Conservation (phyloP, 2,797 vertebrate species). For the Polyboroides typus region DNA sequence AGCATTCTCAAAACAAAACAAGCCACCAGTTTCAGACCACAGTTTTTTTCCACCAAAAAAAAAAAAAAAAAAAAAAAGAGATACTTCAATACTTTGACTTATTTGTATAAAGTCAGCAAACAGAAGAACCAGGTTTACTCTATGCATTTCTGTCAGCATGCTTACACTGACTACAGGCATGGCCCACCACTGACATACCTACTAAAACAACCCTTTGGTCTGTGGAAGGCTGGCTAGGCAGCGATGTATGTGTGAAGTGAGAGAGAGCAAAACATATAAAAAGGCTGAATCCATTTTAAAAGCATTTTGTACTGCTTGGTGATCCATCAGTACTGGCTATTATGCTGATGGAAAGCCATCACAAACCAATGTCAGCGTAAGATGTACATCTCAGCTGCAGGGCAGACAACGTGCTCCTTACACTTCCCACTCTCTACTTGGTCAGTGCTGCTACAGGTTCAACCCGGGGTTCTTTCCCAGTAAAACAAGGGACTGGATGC, state of each 20-base stretch:
- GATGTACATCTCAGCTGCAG: neutral
- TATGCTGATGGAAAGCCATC: neutral
- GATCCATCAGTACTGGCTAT: neutral
- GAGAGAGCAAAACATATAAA: rapidly evolving
- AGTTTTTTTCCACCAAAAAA: neutral
- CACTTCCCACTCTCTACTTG: neutral
- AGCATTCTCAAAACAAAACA: neutral
- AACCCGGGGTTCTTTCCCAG: rapidly evolving
- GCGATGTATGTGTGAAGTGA: rapidly evolving
- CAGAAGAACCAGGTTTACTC: neutral
- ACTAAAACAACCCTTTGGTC: too few relatives aligned
- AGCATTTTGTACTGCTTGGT: neutral
- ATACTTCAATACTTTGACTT: neutral
- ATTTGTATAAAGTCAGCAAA: neutral
- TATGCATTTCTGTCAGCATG: neutral
- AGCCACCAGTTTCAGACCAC: neutral
- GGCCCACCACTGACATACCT: too few relatives aligned
- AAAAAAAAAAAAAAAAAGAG: neutral
- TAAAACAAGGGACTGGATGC: neutral
- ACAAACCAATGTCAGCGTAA: rapidly evolving
- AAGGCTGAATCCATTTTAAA: neutral
- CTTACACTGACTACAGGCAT: rapidly evolving
- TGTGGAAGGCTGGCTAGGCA: neutral
- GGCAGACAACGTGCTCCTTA: rapidly evolving
- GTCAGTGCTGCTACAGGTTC: neutral